A percentile compares a stretch with the other conserved stretches of the same genome.
Evolutionary conservation across 2,797 vertebrate species (phyloP).

Genomic region (Anguilla anguilla): DNA sequence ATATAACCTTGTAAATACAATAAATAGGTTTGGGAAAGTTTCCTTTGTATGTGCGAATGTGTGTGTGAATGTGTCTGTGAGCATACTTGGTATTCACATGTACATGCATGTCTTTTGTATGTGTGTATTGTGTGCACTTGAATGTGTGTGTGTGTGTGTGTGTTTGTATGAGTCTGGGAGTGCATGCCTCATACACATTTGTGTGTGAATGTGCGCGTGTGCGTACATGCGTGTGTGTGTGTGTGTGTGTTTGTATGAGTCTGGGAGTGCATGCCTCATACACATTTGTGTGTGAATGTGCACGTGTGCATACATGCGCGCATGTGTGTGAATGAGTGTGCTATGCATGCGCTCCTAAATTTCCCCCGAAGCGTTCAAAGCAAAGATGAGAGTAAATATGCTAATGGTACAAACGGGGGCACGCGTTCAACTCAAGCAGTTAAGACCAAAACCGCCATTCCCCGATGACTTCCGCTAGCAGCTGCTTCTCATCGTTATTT

Average conservation of each 20-base stretch:
- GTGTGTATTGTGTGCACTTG: neutral
- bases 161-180: no score
- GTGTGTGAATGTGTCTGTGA: neutral
- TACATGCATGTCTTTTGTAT: neutral
- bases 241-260: neutral
- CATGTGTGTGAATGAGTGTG: neutral
- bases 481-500: constrained; percentile 50
- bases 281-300: neutral
- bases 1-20: neutral
- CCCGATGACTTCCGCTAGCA: constrained; percentile 54
- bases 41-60: neutral
- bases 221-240: neutral
- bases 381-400: neutral
- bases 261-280: no score
- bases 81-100: neutral
- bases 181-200: no score
- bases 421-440: neutral
- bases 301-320: neutral
- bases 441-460: neutral
- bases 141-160: no score
- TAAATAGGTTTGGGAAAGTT: neutral
- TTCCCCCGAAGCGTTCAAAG: constrained; percentile 7
- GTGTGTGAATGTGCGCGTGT: neutral
- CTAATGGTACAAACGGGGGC: neutral
- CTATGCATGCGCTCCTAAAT: neutral